Evolutionary conservation across 2,113 vertebrate genomes (phyloP).

Genomic region (Colaptes auratus): DNA sequence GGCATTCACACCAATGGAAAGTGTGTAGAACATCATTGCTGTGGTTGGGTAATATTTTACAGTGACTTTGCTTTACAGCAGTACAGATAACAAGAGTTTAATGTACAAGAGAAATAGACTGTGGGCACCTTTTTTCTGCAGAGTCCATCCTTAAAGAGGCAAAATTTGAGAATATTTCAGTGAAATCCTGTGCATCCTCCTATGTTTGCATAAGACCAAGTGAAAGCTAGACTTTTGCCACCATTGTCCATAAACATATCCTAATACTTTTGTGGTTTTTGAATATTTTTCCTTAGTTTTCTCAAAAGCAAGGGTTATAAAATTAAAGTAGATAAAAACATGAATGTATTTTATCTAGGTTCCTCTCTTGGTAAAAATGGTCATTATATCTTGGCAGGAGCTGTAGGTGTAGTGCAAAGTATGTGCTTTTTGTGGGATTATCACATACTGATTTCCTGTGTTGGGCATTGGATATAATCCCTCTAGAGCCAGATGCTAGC

Average conservation of each 20-base stretch:
- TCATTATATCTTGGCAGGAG: not conserved
- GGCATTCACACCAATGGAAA: not conserved
- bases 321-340: not conserved
- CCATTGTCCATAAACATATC: accelerated
- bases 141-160: not conserved
- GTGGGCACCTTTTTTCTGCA: not conserved
- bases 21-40: not conserved
- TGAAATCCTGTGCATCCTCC: not conserved
- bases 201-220: not conserved
- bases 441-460: not conserved
- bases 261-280: not conserved
- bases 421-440: not conserved
- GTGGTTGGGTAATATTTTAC: not conserved
- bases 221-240: not conserved
- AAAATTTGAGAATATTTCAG: not conserved
- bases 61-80: not conserved
- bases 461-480: not conserved
- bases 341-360: not conserved
- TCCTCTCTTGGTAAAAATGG: not conserved
- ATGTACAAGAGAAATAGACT: not conserved
- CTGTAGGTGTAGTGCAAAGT: not conserved
- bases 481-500: not conserved
- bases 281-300: not conserved
- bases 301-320: not conserved
- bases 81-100: not conserved